Conservation (phyloP, 2,113 vertebrate species). For the Sinocyclocheilus rhinocerous region DNA sequence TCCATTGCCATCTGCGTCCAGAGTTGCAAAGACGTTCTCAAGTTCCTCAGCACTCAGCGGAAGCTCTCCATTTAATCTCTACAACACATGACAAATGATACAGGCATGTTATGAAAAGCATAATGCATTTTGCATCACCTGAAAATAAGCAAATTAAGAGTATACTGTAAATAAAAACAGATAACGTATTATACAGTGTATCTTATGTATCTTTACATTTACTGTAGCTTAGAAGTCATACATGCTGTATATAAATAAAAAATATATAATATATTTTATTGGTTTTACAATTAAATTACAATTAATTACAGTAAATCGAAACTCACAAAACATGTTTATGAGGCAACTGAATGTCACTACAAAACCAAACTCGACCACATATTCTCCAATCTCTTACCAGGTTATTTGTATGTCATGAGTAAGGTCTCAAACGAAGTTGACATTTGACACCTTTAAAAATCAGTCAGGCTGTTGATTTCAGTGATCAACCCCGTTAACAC, state of each 20-base stretch:
- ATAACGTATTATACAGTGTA: too few relatives aligned
- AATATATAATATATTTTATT: not conserved
- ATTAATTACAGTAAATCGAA: not conserved
- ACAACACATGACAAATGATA: slow-evolving; percentile 52
- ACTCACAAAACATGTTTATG: not conserved
- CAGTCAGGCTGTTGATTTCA: not conserved
- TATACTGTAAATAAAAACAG: too few relatives aligned
- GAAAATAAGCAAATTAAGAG: not conserved
- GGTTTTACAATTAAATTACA: not conserved
- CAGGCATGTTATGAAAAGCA: not conserved
- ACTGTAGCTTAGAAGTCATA: too few relatives aligned
- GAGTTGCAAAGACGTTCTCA: slow-evolving; percentile 86
- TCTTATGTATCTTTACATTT: too few relatives aligned
- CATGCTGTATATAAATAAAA: too few relatives aligned
- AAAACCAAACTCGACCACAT: not conserved
- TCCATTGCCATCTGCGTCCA: slow-evolving; percentile 88
- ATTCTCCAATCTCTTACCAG: not conserved
- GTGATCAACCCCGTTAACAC: slow-evolving; percentile 33
- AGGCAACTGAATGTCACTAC: not conserved
- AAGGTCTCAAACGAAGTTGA: not conserved
- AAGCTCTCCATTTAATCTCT: slow-evolving; percentile 78
- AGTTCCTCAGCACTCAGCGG: slow-evolving; percentile 86
- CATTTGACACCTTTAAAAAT: not conserved
- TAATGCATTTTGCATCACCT: not conserved
- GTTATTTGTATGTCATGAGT: not conserved